Evolutionary conservation across 2,113 vertebrate species (phyloP), one percentile per base, ranked within the genome.

Genomic region (Dromas ardeola): DNA sequence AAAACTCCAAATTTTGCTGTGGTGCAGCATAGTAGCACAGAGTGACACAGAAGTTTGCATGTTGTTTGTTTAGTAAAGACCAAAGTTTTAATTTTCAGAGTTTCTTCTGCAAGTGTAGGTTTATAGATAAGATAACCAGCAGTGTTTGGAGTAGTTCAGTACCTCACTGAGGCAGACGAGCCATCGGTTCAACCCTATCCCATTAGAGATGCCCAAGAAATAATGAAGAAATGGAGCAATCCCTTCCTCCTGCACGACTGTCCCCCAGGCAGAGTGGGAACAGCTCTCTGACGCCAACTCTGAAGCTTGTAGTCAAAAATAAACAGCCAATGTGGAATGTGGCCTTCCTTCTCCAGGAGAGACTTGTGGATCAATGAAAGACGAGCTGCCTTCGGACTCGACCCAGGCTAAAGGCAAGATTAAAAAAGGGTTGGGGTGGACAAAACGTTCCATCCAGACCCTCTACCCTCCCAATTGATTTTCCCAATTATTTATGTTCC

Each of bases 381-480:
- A 62, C 74, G 5, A 43, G 4, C 9, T 88, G 56, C 6, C n/a
- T 67, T 85, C 36, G 32, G 30, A 63, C 30, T 61, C 10, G 56
- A 25, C 9, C 12, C n/a, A 72, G 9, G 2, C 14, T 76, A 71
- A 62, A 0, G 1, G 19, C 15, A 76, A 72, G 42, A 74, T 21
- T 70, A 5, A n/a, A 40, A 62, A 49, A 76, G 3, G n/a, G 8
- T 4, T 79, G 52, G 88, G 19, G 11, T 34, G 38, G 23, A 70
- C 12, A 67, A 81, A 90, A 22, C 38, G 17, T 12, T 66, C 19
- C 18, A 55, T 43, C 23, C 17, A 36, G n/a, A 32, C 16, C 4
- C 2, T 2, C 8, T 26, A 6, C 10, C 2, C 3, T 65, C 22
- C 4, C 1, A 43, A n/a, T 1, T 53, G 1, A 52, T 86, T 63